Conservation (phyloP, 2,113 vertebrate species). For the Syngnathus typhle region DNA sequence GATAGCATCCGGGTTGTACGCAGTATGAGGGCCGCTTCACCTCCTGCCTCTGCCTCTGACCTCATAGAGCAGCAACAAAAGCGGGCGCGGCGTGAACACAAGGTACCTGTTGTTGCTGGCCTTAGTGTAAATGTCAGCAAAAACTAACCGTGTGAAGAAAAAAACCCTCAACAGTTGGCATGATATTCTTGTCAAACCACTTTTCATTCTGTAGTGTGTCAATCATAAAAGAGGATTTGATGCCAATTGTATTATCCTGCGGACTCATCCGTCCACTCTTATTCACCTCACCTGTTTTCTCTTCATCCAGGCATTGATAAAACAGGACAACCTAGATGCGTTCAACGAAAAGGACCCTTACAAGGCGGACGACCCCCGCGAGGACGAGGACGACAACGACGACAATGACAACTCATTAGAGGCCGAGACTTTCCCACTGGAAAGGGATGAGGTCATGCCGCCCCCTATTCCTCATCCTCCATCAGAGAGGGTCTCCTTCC, state of each 20-base stretch:
- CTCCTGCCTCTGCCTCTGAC: slow-evolving; percentile 91
- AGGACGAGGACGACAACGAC: slow-evolving; percentile 94
- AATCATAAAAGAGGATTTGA: not conserved
- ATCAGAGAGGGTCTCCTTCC: slow-evolving; percentile 85
- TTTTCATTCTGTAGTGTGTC: not conserved
- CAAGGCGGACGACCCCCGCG: slow-evolving; percentile 86
- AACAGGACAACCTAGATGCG: slow-evolving; percentile 97
- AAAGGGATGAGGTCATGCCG: slow-evolving; percentile 94
- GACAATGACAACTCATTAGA: slow-evolving; percentile 90
- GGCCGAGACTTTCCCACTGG: slow-evolving; percentile 85
- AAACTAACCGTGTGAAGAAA: not conserved
- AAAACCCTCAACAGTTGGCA: not conserved
- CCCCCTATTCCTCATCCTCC: slow-evolving; percentile 83
- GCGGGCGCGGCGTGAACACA: slow-evolving; percentile 88
- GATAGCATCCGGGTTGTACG: slow-evolving; percentile 94
- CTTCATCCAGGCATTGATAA: slow-evolving; percentile 80
- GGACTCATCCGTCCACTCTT: not conserved
- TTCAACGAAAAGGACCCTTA: slow-evolving; percentile 97
- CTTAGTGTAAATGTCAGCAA: not conserved
- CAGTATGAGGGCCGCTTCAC: slow-evolving; percentile 92
- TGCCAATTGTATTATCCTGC: not conserved
- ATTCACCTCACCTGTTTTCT: not conserved
- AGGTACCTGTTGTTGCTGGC: slow-evolving; percentile 64
- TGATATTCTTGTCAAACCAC: not conserved
- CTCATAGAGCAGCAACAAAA: slow-evolving; percentile 98